These are phyloP conservation scores for Folsomia manolachei DNA, from an alignment of 2,888 invertebrate species.

Conservation along the genomic window DNA sequence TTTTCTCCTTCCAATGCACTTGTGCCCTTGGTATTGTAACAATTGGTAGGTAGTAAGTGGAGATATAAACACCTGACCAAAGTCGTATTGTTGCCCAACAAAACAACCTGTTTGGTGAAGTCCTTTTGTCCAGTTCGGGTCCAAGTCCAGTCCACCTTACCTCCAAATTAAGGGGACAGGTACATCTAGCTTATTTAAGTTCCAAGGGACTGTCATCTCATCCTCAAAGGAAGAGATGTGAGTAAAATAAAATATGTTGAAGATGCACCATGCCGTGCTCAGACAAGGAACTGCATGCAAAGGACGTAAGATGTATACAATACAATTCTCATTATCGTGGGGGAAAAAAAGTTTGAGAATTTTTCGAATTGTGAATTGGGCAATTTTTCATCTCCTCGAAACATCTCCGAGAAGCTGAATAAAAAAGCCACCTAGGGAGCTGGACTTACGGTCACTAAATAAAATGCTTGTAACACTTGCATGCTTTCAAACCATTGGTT, in stretches of 20 bases:
- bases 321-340: not conserved
- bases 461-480: no score
- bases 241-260: not conserved
- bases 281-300: not conserved
- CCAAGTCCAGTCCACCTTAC: not conserved
- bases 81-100: no score
- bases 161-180: not conserved
- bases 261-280: not conserved
- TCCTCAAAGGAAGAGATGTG: not conserved
- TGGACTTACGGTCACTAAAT: no score
- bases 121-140: not conserved
- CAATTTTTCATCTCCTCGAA: constrained; percentile 42
- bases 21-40: not conserved
- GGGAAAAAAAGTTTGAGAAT: constrained; percentile 8
- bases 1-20: not conserved
- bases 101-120: no score
- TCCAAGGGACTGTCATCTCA: not conserved
- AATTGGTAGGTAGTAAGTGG: no score
- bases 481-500: no score
- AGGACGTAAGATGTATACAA: no score
- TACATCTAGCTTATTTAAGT: not conserved
- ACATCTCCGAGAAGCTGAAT: constrained; percentile 23
- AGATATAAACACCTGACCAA: no score
- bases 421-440: constrained; percentile 45
- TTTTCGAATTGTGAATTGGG: constrained; percentile 40